Conservation (phyloP, 1,140 invertebrate species). For the Caenorhabditis brenneri region DNA sequence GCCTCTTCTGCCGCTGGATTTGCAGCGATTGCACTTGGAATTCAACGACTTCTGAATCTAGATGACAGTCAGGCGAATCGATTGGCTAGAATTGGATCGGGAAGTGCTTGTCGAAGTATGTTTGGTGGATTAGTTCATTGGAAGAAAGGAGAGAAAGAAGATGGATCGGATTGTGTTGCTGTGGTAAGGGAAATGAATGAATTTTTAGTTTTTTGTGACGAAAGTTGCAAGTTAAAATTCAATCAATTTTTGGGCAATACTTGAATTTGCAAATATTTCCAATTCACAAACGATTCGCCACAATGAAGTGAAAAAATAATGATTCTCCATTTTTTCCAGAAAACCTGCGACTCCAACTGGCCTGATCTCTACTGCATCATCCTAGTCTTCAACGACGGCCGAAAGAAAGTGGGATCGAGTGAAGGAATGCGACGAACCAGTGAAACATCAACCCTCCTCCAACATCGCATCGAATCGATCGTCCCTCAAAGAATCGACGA, state of each 20-base stretch:
- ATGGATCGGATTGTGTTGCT: slow-evolving; percentile 80
- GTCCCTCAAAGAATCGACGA: slow-evolving; percentile 78
- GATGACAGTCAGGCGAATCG: slow-evolving; percentile 54
- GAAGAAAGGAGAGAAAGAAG: slow-evolving; percentile 78
- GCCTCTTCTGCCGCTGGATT: slow-evolving; percentile 98
- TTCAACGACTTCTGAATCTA: slow-evolving; percentile 61
- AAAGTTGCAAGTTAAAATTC: too few species aligned
- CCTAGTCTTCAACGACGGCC: slow-evolving; percentile 83
- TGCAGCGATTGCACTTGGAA: slow-evolving; percentile 74
- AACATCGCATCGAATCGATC: slow-evolving; percentile 78
- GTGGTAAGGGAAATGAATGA: too few species aligned
- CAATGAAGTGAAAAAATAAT: too few species aligned
- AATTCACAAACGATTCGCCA: too few species aligned
- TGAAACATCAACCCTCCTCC: slow-evolving; percentile 83
- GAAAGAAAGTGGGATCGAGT: slow-evolving; percentile 87
- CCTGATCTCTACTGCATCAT: slow-evolving; percentile 87
- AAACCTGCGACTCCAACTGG: slow-evolving; percentile 79
- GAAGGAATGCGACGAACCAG: slow-evolving; percentile 86
- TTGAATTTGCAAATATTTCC: too few species aligned
- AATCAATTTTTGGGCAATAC: too few species aligned
- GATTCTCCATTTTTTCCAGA: too few species aligned
- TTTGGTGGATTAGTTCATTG: slow-evolving; percentile 92
- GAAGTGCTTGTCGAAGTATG: slow-evolving; percentile 92
- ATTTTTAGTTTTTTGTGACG: too few species aligned
- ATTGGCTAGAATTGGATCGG: slow-evolving; percentile 81